Evolutionary conservation across 2,888 invertebrate species (phyloP), one percentile per base, ranked within the genome.

Genomic region (Drosophila sordidula): DNA sequence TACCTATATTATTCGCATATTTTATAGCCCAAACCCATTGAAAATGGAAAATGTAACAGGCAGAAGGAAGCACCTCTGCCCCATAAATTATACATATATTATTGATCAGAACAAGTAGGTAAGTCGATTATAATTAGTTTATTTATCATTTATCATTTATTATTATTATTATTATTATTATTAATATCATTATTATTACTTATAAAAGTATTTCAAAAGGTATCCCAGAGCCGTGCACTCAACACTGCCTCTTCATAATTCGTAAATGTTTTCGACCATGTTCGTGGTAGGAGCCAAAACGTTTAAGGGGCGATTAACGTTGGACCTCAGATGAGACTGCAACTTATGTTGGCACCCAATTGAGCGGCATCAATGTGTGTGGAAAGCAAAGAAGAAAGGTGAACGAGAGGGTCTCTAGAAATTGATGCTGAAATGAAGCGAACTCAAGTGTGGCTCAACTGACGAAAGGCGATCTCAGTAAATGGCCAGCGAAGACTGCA

Each of bases 371-470:
- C 49, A 51, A 54, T 49, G n/a, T 36, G 44, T 18, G 41, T 29
- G 9, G 3, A 9, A 9, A 9, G 34, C 18, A 14, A 12, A 3
- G 9, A 12, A 12, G 14, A 26, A 16, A 38, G 41, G 18, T 16
- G 61, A n/a, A 32, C 14, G 14, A 8, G 29, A 14, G 3, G 25
- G 25, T 0, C 1, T 18, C 8, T 39, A 36, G 54, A 57, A 63
- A 75, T 54, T 63, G 72, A 46, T 26, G 65, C 67, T 70, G 80
- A 85, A 85, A 89, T 89, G 87, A 88, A 68, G 85, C 77, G 87
- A 76, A 88, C 69, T 79, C 69, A 82, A 79, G 77, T 86, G 81
- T 61, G 75, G 62, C 64, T 59, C 46, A 54, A 39, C 65, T 73
- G 63, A 54, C 42, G 65, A 59, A 64, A 64, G 67, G 47, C 52